Conservation (phyloP, 2,888 invertebrate species). For the Apamea epomidion region DNA sequence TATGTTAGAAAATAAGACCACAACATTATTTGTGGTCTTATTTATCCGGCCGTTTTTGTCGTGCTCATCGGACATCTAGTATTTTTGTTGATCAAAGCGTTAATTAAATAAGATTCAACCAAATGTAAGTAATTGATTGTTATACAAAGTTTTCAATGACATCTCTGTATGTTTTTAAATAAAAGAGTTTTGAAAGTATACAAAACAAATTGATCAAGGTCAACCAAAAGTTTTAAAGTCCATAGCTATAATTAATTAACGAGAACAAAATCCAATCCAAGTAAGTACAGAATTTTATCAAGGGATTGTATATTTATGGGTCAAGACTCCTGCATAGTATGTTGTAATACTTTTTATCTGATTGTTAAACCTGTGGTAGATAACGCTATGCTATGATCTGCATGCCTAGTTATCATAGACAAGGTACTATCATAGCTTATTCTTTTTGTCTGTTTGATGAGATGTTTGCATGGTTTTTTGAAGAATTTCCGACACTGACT, state of each 20-base stretch:
- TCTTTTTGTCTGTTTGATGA: not conserved
- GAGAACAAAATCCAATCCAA: slow-evolving; percentile 2
- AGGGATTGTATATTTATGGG: not conserved
- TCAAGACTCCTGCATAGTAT: not conserved
- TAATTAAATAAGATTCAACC: not conserved
- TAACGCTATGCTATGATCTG: not conserved
- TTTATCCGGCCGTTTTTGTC: not conserved
- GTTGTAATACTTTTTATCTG: slow-evolving; percentile 26
- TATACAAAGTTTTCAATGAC: not conserved
- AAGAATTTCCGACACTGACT: no score
- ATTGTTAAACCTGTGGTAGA: slow-evolving; percentile 11
- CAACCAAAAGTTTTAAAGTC: not conserved
- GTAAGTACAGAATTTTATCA: slow-evolving; percentile 14
- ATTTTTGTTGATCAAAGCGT: not conserved
- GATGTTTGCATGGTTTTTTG: not conserved
- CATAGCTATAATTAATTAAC: not conserved
- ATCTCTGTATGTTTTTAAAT: not conserved
- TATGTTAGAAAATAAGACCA: no score
- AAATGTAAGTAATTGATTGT: not conserved
- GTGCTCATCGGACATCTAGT: not conserved
- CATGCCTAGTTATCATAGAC: not conserved
- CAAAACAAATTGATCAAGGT: slow-evolving; percentile 1
- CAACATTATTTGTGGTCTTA: no score
- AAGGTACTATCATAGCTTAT: not conserved
- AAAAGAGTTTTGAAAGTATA: not conserved